Conservation (phyloP, 2,113 vertebrate species). For the Camelus bactrianus region DNA sequence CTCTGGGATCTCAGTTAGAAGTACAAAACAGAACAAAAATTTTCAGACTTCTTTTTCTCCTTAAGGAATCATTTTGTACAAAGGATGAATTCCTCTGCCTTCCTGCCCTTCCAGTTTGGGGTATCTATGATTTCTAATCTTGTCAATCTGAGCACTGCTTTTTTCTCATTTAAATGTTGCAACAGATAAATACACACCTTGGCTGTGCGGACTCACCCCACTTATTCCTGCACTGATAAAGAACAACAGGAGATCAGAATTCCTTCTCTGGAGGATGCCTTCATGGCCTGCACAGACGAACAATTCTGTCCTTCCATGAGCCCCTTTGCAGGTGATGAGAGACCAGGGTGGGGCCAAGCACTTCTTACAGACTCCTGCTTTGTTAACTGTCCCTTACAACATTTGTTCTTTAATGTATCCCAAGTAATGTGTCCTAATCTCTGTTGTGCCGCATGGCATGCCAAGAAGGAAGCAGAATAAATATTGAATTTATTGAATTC, state of each 20-base stretch:
- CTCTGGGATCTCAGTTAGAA: neutral
- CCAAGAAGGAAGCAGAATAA: neutral
- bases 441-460: neutral
- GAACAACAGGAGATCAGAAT: neutral
- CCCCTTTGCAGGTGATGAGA: neutral
- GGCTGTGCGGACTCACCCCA: neutral
- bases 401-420: neutral
- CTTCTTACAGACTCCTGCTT: neutral
- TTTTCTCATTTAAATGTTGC: neutral
- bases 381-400: neutral
- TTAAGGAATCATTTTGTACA: neutral
- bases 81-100: neutral
- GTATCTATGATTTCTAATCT: neutral
- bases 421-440: neutral
- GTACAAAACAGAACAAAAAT: neutral
- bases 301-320: neutral
- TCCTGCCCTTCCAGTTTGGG: neutral
- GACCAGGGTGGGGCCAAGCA: too few species aligned
- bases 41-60: neutral
- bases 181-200: neutral
- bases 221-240: neutral
- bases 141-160: neutral
- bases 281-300: neutral
- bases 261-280: neutral
- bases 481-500: neutral